Percentiles rank a stretch among this genome's conserved stretches.
Evolutionary conservation across 2,797 vertebrate species (phyloP).

Genomic region (Phataginus tetradactyla): DNA sequence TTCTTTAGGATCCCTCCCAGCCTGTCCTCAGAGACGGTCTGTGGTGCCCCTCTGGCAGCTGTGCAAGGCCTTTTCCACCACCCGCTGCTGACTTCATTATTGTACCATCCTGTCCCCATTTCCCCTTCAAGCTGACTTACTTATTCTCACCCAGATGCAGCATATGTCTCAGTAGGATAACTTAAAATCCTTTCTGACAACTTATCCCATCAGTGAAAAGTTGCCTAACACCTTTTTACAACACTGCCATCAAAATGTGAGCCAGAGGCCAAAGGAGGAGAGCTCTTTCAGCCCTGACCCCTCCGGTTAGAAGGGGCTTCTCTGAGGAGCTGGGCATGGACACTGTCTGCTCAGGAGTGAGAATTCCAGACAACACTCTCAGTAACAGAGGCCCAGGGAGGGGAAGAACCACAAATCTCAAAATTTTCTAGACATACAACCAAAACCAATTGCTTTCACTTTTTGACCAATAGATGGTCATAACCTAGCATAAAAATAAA

Average conservation of each 20-base stretch:
- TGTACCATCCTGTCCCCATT: background rate
- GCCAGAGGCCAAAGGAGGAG: background rate
- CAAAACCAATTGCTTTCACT: background rate
- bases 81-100: background rate
- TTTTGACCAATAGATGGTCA: background rate
- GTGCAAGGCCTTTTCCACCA: background rate
- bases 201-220: background rate
- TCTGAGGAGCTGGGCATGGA: background rate
- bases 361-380: background rate
- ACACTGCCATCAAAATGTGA: background rate
- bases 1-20: background rate
- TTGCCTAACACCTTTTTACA: background rate
- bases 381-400: background rate
- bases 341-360: background rate
- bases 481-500: background rate
- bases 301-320: background rate
- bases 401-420: background rate
- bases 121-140: background rate
- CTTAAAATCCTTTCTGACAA: slow-evolving; percentile 10
- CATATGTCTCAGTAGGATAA: background rate
- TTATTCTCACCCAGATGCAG: background rate
- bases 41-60: background rate
- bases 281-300: background rate
- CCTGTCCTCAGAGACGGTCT: background rate
- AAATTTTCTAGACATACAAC: background rate